phyloP scores from a whole-genome alignment of 92 coral and sea anemone species.

The Galaxea fascicularis region DNA sequence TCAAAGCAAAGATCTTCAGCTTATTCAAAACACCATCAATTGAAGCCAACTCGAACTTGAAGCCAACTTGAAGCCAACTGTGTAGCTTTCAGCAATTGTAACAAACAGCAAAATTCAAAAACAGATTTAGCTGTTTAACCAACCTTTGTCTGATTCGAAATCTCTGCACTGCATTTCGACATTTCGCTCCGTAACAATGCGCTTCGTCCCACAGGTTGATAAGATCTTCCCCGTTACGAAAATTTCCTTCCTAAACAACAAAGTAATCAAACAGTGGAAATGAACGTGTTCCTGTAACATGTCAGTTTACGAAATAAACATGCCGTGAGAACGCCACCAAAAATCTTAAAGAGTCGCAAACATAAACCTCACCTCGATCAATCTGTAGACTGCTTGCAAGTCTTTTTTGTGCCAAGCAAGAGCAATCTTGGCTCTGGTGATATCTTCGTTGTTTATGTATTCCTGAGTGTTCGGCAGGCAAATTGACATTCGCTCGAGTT shows the following conservation, averaged over 20 bases:
- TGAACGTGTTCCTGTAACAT: background rate
- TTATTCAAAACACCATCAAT: too few relatives aligned
- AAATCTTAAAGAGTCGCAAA: background rate
- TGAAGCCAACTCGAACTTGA: too few relatives aligned
- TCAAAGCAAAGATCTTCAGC: too few relatives aligned
- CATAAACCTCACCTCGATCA: slow-evolving; percentile 42
- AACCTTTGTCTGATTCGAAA: slow-evolving; percentile 43
- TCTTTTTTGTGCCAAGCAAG: slow-evolving; percentile 52
- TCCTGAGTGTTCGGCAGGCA: slow-evolving; percentile 36
- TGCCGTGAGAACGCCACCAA: background rate
- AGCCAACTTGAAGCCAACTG: too few relatives aligned
- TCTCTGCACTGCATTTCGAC: slow-evolving; percentile 37
- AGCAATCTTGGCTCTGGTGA: slow-evolving; percentile 53
- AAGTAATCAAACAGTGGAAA: background rate
- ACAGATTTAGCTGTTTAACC: too few relatives aligned
- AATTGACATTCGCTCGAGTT: slow-evolving; percentile 35
- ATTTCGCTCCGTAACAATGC: slow-evolving; percentile 47
- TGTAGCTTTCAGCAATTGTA: too few relatives aligned
- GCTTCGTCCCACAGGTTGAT: slow-evolving; percentile 68
- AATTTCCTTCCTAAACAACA: slow-evolving; percentile 30
- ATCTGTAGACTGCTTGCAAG: slow-evolving; percentile 29
- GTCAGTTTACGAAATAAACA: slow-evolving; percentile 18
- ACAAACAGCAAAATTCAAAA: too few relatives aligned
- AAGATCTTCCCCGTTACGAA: slow-evolving; percentile 63
- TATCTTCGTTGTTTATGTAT: slow-evolving; percentile 37